These are phyloP conservation scores for Listronotus oregonensis DNA, from an alignment of 1,140 invertebrate species.

Conservation along the genomic window DNA sequence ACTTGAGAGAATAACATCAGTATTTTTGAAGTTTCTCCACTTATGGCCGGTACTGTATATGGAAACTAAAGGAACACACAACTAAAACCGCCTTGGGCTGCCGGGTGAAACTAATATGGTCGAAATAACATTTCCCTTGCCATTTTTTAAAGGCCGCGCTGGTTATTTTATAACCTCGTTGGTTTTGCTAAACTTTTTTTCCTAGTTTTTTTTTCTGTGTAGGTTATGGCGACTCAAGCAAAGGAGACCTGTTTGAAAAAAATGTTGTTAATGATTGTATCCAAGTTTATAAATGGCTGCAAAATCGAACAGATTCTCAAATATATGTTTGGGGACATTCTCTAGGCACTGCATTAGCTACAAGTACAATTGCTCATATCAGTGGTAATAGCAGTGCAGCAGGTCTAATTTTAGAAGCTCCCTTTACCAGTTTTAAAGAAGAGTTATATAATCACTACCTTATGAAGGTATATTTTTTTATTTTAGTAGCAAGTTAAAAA, in stretches of 20 bases:
- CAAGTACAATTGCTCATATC: constrained; percentile 37
- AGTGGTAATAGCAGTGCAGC: constrained; percentile 32
- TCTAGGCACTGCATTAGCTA: constrained; percentile 46
- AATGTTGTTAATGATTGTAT: constrained; percentile 48
- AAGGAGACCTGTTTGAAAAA: constrained; percentile 45
- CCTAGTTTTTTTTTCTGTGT: constrained; percentile 2
- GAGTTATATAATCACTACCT: constrained; percentile 48
- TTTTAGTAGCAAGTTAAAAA: too few species aligned
- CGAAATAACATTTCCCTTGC: too few species aligned
- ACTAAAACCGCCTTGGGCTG: too few species aligned
- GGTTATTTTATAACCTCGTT: too few species aligned
- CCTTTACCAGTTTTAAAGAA: constrained; percentile 50
- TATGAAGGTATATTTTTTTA: constrained; percentile 46
- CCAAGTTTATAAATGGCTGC: constrained; percentile 47
- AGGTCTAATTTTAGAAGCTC: constrained; percentile 50
- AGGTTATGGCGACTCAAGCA: constrained; percentile 52
- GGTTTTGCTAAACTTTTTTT: too few species aligned
- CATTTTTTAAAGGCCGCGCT: too few species aligned
- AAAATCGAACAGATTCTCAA: constrained; percentile 37
- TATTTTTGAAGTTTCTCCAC: too few species aligned
- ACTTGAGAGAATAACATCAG: too few species aligned
- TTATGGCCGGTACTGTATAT: too few species aligned
- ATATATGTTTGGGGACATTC: constrained; percentile 54
- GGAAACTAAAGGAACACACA: too few species aligned
- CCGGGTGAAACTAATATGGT: too few species aligned